Evolutionary conservation across 2,113 vertebrate species (phyloP).

Genomic region (Entelurus aequoreus): DNA sequence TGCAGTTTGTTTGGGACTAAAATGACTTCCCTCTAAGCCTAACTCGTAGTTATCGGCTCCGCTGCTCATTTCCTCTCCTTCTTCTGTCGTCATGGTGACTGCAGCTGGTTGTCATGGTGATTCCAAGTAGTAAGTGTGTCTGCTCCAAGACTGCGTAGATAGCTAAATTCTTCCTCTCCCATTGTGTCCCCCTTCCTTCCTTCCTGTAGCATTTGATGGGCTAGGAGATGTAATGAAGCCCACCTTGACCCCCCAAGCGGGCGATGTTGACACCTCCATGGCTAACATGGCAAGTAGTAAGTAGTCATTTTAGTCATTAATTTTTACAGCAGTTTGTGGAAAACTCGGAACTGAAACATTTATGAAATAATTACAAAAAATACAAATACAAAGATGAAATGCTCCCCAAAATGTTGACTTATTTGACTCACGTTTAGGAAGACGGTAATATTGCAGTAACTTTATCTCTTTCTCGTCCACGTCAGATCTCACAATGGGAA

Average conservation of each 20-base stretch:
- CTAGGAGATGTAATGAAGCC: slow-evolving; percentile 97
- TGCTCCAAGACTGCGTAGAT: slow-evolving; percentile 28
- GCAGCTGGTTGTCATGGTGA: slow-evolving; percentile 54
- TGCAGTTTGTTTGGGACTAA: too few species aligned
- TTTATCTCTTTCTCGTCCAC: slow-evolving; percentile 15
- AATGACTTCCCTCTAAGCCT: too few species aligned
- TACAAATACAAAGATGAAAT: too few species aligned
- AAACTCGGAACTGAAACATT: background rate
- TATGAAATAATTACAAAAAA: background rate
- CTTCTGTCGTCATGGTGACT: slow-evolving; percentile 59
- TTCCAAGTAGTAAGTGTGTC: slow-evolving; percentile 30
- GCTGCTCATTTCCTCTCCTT: slow-evolving; percentile 16
- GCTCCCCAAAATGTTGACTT: too few species aligned
- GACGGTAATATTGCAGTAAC: slow-evolving; percentile 34
- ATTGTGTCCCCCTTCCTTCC: slow-evolving; percentile 4
- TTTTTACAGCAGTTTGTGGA: too few species aligned
- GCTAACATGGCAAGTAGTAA: slow-evolving; percentile 97
- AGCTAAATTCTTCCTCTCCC: slow-evolving; percentile 61
- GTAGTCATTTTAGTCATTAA: slow-evolving; percentile 53
- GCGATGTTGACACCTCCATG: slow-evolving; percentile 92
- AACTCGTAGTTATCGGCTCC: background rate
- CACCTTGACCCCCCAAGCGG: slow-evolving; percentile 84
- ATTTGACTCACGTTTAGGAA: background rate
- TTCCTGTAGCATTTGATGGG: slow-evolving; percentile 85
- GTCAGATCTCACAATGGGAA: slow-evolving; percentile 91